Conservation (phyloP, 1,140 invertebrate species). For the Choristoneura fumiferana region DNA sequence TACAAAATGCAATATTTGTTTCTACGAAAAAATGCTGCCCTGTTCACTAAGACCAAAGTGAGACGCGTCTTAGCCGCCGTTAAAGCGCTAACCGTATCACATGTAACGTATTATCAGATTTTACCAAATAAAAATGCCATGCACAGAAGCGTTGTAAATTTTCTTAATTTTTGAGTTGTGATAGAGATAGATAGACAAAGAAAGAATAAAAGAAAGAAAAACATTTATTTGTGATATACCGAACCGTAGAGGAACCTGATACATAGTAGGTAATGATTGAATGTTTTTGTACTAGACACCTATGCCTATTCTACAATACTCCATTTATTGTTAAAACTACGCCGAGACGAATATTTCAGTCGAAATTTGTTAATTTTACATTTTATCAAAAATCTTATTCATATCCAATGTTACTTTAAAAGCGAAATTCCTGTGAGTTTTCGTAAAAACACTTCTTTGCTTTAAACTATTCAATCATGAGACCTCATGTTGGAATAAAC, state of each 20-base stretch:
- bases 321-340: constrained; percentile 71
- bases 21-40: constrained; percentile 21
- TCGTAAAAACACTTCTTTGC: constrained; percentile 2
- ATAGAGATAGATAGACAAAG: too few species aligned
- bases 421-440: constrained; percentile 14
- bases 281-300: constrained; percentile 73
- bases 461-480: neutral
- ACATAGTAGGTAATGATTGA: constrained; percentile 23
- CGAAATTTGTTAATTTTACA: constrained; percentile 71
- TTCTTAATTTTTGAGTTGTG: too few species aligned
- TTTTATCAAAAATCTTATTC: constrained; percentile 30
- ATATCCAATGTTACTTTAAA: constrained; percentile 2
- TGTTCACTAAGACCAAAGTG: constrained; percentile 2
- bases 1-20: constrained; percentile 73
- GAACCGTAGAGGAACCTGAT: constrained; percentile 31
- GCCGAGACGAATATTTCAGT: constrained; percentile 74
- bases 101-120: too few species aligned
- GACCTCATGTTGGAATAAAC: neutral
- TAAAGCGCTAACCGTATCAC: neutral
- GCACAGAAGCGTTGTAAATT: too few species aligned
- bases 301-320: constrained; percentile 60
- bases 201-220: too few species aligned
- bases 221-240: too few species aligned
- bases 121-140: too few species aligned
- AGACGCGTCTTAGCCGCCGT: neutral